Percentiles rank a stretch among this genome's conserved stretches.
These are phyloP conservation scores for Oryzias celebensis DNA, from an alignment of 2,113 vertebrate species.

Conservation along the genomic window DNA sequence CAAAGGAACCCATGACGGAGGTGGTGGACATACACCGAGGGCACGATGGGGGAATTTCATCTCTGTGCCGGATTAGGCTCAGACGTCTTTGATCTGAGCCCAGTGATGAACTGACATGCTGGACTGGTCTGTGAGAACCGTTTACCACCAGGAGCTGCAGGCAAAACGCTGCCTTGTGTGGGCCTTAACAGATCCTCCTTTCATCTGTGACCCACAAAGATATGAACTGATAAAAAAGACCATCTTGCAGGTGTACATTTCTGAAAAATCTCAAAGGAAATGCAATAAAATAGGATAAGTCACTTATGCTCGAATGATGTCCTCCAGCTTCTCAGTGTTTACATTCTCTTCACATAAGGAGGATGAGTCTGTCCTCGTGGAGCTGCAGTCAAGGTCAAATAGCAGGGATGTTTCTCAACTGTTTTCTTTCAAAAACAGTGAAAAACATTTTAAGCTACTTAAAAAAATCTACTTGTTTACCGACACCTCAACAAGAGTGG, in stretches of 20 bases:
- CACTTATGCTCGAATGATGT: slow-evolving; percentile 10
- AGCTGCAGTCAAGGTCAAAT: slow-evolving; percentile 7
- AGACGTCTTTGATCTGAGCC: slow-evolving; percentile 24
- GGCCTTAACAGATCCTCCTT: slow-evolving; percentile 17
- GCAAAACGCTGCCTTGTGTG: neutral
- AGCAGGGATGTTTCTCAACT: neutral
- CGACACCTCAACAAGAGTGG: neutral
- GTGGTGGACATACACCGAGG: slow-evolving; percentile 18
- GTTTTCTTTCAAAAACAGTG: neutral
- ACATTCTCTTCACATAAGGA: slow-evolving; percentile 16
- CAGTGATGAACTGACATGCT: slow-evolving; percentile 22
- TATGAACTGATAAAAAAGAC: slow-evolving; percentile 20
- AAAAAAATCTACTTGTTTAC: slow-evolving; percentile 17
- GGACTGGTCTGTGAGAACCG: slow-evolving; percentile 1
- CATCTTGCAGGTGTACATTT: slow-evolving; percentile 9
- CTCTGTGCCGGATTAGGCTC: slow-evolving; percentile 2
- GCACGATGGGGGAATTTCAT: slow-evolving; percentile 11
- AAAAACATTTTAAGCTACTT: neutral
- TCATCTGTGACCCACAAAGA: slow-evolving; percentile 26
- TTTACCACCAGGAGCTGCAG: slow-evolving; percentile 18
- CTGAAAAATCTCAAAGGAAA: slow-evolving; percentile 19
- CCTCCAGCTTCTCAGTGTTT: slow-evolving; percentile 10
- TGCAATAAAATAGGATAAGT: slow-evolving; percentile 21
- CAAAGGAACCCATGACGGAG: slow-evolving; percentile 10
- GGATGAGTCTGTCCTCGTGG: neutral